phyloP scores from a whole-genome alignment of 2,113 vertebrate species.

The Coregonus clupeaformis region DNA sequence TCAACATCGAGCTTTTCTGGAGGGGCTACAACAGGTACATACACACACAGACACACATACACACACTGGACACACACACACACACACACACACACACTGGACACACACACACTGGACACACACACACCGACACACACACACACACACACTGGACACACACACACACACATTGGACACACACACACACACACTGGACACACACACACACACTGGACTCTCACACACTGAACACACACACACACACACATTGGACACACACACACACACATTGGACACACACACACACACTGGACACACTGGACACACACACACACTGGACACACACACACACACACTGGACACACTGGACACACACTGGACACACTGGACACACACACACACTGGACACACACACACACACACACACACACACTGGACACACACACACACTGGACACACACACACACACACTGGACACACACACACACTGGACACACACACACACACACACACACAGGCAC shows the following conservation, averaged over 20 bases:
- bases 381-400: background rate
- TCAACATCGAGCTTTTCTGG: slow-evolving; percentile 87
- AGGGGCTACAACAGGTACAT: slow-evolving; percentile 82
- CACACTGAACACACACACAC: background rate
- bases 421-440: slow-evolving; percentile 6
- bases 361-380: slow-evolving; percentile 3
- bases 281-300: slow-evolving; percentile 1
- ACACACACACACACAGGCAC: slow-evolving; percentile 4
- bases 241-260: background rate
- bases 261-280: background rate
- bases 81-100: background rate
- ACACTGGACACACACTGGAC: too few species aligned
- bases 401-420: background rate
- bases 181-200: background rate
- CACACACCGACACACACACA: slow-evolving; percentile 5
- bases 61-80: slow-evolving; percentile 1
- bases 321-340: background rate
- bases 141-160: background rate
- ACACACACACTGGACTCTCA: slow-evolving; percentile 2
- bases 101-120: background rate
- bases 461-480: background rate
- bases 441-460: background rate
- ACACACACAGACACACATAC: background rate
- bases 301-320: background rate
- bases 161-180: background rate